Conservation (phyloP, 2,888 invertebrate genomes). For the Leucozona laternaria region DNA sequence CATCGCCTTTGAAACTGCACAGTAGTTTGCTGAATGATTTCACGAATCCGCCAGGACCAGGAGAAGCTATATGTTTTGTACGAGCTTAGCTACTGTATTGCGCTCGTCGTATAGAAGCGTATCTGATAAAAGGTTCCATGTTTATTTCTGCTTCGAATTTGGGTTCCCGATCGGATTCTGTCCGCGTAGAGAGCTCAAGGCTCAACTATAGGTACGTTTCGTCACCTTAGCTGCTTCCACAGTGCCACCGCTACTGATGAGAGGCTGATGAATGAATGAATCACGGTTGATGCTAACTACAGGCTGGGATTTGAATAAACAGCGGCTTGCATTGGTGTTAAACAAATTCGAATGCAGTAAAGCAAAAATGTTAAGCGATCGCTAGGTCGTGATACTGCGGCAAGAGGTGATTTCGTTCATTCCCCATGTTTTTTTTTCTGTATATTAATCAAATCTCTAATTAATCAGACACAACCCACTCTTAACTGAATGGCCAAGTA, state of each 20-base stretch:
- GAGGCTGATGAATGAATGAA: conserved; percentile 69
- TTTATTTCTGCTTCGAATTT: conserved; percentile 18
- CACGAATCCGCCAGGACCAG: conserved; percentile 47
- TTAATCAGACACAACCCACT: conserved; percentile 75
- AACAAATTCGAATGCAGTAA: conserved; percentile 76
- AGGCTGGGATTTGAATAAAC: conserved; percentile 71
- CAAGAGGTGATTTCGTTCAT: conserved; percentile 62
- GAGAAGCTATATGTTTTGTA: neutral
- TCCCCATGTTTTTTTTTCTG: conserved; percentile 63
- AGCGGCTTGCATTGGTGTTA: conserved; percentile 67
- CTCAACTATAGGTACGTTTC: conserved; percentile 26
- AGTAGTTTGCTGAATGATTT: conserved; percentile 50
- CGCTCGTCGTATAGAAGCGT: conserved; percentile 50
- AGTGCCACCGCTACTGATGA: conserved; percentile 29
- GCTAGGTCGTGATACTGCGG: conserved; percentile 54
- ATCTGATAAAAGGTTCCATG: conserved; percentile 62
- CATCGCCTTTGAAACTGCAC: conserved; percentile 39
- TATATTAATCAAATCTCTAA: conserved; percentile 76
- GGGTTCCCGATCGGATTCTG: conserved; percentile 10
- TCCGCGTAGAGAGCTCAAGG: neutral
- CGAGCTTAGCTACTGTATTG: conserved; percentile 61
- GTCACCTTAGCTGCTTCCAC: conserved; percentile 26
- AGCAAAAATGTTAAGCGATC: conserved; percentile 73
- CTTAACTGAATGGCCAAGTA: conserved; percentile 42
- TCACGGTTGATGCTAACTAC: conserved; percentile 40